A percentile compares a stretch with the other conserved stretches of the same genome.
Evolutionary conservation across 2,797 vertebrate species (phyloP).

Genomic region (Echiichthys vipera): DNA sequence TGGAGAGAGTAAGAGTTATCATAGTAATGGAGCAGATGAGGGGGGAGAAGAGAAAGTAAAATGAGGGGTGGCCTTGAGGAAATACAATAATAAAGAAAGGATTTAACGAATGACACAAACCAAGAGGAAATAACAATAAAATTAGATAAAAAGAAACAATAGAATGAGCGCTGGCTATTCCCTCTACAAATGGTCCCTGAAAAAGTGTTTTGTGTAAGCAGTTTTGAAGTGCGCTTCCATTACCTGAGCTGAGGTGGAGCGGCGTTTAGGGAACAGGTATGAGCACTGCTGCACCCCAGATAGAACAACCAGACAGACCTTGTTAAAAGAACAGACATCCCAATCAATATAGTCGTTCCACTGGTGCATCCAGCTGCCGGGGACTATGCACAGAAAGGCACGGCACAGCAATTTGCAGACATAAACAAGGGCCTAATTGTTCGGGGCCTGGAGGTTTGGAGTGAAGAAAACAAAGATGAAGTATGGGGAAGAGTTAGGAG

Average conservation of each 20-base stretch:
- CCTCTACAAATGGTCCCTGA: conserved; percentile 52
- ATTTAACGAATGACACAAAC: conserved; percentile 52
- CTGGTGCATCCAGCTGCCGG: conserved; percentile 75
- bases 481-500: conserved; percentile 70
- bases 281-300: conserved; percentile 55
- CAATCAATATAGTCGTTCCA: conserved; percentile 78
- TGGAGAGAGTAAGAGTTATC: conserved; percentile 60
- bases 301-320: conserved; percentile 75
- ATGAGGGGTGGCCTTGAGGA: conserved; percentile 31
- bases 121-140: conserved; percentile 38
- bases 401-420: conserved; percentile 76
- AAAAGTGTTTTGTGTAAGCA: conserved; percentile 75
- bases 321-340: conserved; percentile 81
- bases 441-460: conserved; percentile 73
- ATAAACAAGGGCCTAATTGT: conserved; percentile 84
- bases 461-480: conserved; percentile 75
- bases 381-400: conserved; percentile 73
- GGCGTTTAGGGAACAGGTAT: conserved; percentile 71
- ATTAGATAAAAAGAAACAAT: conserved; percentile 60
- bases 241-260: conserved; percentile 69
- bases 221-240: conserved; percentile 71
- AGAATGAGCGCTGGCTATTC: conserved; percentile 40
- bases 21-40: conserved; percentile 60
- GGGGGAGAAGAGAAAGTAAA: conserved; percentile 40
- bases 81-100: conserved; percentile 11